Percentiles rank a stretch among this genome's conserved stretches.
Evolutionary conservation across 2,797 vertebrate species (phyloP).

Genomic region (Vultur gryphus): DNA sequence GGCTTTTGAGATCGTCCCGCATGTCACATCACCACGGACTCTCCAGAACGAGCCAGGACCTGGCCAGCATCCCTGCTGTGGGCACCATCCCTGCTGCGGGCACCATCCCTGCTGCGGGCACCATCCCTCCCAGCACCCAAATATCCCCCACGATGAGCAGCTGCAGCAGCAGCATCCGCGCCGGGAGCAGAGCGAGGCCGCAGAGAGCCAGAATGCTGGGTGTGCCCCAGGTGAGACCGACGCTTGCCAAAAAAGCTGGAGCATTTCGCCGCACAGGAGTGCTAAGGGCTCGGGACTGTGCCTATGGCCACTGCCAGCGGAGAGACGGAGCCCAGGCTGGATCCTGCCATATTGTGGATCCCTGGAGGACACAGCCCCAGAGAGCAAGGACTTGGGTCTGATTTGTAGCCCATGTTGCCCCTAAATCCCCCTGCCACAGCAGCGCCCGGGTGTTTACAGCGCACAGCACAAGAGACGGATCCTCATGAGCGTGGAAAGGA

Average conservation of each 20-base stretch:
- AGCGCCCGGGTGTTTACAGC: fast-evolving
- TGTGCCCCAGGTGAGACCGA: neutral
- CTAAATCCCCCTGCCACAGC: neutral
- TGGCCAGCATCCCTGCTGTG: neutral
- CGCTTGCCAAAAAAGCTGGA: neutral
- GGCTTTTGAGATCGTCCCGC: neutral
- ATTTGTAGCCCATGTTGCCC: neutral
- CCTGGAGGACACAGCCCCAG: fast-evolving
- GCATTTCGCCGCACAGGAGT: fast-evolving
- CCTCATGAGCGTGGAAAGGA: neutral
- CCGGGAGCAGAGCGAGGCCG: fast-evolving
- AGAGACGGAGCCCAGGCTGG: neutral
- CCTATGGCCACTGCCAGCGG: fast-evolving
- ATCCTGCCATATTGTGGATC: fast-evolving
- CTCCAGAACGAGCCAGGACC: neutral
- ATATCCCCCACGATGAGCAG: fast-evolving
- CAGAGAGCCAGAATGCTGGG: fast-evolving
- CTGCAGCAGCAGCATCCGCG: fast-evolving
- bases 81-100: neutral
- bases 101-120: neutral
- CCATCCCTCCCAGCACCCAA: neutral
- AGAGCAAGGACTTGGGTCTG: neutral
- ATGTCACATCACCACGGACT: neutral
- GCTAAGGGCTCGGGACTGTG: neutral
- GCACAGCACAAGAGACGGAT: neutral